These are phyloP conservation scores for Chaenodraco wilsoni DNA, from an alignment of 2,797 vertebrate species.

Conservation along the genomic window DNA sequence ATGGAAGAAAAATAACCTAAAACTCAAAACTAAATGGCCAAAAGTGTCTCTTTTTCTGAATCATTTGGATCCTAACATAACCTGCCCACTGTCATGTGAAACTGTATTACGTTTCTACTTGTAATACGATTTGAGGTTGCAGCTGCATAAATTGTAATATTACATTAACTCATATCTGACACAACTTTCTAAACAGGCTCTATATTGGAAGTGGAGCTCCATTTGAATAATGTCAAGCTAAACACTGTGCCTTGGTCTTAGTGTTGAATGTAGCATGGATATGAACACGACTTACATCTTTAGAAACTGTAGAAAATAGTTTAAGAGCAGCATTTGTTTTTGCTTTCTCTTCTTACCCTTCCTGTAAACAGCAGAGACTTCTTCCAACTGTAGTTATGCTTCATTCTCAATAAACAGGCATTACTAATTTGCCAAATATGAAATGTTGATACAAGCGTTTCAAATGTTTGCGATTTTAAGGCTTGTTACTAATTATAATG, in stretches of 20 bases:
- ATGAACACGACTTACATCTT: neutral
- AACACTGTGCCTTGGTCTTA: neutral
- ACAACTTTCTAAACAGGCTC: neutral
- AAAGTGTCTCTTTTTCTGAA: too few relatives aligned
- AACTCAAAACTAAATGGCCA: too few relatives aligned
- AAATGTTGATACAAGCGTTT: neutral
- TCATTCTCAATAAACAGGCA: neutral
- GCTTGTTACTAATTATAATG: conserved; percentile 7
- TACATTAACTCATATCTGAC: neutral
- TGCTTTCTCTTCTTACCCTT: neutral
- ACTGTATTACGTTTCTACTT: conserved; percentile 6
- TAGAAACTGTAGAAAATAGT: neutral
- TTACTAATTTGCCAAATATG: conserved; percentile 9
- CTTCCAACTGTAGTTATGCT: conserved; percentile 3
- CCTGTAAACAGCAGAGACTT: neutral
- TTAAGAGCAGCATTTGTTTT: neutral
- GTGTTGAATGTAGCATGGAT: neutral
- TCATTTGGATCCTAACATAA: neutral
- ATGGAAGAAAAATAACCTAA: too few relatives aligned
- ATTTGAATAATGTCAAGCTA: neutral
- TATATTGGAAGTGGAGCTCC: too few relatives aligned
- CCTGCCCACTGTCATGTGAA: neutral
- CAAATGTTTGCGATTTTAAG: neutral
- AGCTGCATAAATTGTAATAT: neutral
- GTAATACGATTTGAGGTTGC: neutral